Percentiles rank a stretch among this genome's conserved stretches.
Conservation (phyloP, 2,797 vertebrate genomes). For the Momotus momota region DNA sequence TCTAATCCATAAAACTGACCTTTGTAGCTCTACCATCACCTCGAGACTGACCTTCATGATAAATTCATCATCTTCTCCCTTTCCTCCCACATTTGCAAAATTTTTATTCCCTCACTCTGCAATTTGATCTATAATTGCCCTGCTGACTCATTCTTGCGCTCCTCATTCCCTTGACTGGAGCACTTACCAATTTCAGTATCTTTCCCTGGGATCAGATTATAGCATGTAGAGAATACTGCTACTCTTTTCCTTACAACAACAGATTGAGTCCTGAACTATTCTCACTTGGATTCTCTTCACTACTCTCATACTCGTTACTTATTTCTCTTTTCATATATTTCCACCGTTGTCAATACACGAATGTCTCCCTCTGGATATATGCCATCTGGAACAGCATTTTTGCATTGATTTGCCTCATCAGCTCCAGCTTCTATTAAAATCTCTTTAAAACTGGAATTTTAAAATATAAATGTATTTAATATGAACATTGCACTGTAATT, state of each 20-base stretch:
- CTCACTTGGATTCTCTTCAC: constrained; percentile 57
- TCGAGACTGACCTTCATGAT: neutral
- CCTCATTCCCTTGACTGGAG: neutral
- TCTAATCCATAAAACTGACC: neutral
- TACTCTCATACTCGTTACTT: neutral
- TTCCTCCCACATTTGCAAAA: neutral
- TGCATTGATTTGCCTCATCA: constrained; percentile 66
- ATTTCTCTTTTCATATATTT: constrained; percentile 48
- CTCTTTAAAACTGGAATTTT: constrained; percentile 40
- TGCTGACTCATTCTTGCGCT: neutral
- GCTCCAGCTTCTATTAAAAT: constrained; percentile 62
- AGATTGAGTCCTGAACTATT: constrained; percentile 30
- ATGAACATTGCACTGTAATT: constrained; percentile 42
- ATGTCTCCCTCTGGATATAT: constrained; percentile 61
- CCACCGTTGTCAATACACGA: constrained; percentile 26
- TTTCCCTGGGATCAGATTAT: neutral
- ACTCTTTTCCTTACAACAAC: neutral
- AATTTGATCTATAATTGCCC: neutral
- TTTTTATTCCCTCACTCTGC: neutral
- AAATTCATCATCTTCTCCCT: neutral
- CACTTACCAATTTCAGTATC: neutral
- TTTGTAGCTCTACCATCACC: neutral
- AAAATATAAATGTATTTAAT: constrained; percentile 67
- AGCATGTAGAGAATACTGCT: neutral
- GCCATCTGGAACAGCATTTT: constrained; percentile 66